These are phyloP conservation scores for Phytoseiulus persimilis DNA, from an alignment of 2,888 invertebrate species.

Conservation along the genomic window DNA sequence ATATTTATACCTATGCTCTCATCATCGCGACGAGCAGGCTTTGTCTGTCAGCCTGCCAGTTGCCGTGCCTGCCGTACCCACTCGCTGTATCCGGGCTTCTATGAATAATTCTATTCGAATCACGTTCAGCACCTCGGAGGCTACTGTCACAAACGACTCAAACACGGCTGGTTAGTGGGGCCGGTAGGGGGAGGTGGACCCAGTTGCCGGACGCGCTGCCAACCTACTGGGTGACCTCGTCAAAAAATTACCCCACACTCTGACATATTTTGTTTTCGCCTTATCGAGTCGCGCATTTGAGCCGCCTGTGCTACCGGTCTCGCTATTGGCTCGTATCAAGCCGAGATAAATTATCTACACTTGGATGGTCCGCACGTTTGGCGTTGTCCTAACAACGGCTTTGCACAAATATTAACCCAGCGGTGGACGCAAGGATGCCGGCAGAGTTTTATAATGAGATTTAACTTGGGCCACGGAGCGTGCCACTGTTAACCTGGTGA, in stretches of 20 bases:
- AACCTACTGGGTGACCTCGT: not conserved
- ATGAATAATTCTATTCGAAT: not conserved
- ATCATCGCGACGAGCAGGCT: not conserved
- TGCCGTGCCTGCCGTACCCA: not conserved
- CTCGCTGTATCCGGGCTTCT: not conserved
- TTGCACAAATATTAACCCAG: not conserved
- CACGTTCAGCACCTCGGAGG: not conserved
- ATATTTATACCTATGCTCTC: not conserved
- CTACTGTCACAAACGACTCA: conserved; percentile 5
- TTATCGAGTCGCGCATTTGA: not conserved
- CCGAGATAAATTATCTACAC: not conserved
- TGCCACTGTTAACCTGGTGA: no score
- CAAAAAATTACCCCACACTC: not conserved
- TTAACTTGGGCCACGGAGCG: no score
- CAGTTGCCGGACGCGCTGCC: not conserved
- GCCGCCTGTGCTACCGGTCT: not conserved
- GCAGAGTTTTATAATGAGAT: not conserved
- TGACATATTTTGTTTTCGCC: not conserved
- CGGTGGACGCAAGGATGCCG: not conserved
- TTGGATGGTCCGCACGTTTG: not conserved
- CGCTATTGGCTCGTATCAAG: not conserved
- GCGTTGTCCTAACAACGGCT: not conserved
- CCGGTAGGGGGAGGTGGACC: not conserved
- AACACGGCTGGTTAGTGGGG: not conserved
- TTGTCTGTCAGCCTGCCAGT: not conserved